Conservation (phyloP, 1,140 invertebrate genomes). For the Probaryconus sp. region DNA sequence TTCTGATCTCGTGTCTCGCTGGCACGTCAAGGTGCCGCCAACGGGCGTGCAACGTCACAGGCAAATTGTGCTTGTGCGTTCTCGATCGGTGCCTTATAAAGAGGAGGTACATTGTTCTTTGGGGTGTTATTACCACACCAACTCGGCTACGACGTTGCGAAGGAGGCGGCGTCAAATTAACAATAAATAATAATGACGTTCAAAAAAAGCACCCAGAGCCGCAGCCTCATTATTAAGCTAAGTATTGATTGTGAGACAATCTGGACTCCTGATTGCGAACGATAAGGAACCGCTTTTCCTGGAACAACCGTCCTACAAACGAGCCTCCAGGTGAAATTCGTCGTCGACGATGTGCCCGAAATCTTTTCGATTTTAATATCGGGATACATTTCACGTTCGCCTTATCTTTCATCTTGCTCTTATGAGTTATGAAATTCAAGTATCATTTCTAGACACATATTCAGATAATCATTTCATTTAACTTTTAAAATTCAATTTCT, state of each 20-base stretch:
- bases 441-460: no score
- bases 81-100: slow-evolving; percentile 22
- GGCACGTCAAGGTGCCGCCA: slow-evolving; percentile 10
- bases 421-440: no score
- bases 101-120: slow-evolving; percentile 60
- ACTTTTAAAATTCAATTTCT: no score
- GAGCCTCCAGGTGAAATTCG: slow-evolving; percentile 20
- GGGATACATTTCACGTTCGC: no score
- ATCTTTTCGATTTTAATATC: no score
- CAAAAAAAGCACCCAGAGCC: slow-evolving; percentile 60
- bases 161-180: slow-evolving; percentile 54
- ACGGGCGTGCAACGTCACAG: slow-evolving; percentile 32
- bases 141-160: slow-evolving; percentile 2
- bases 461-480: no score
- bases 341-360: no score
- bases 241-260: slow-evolving; percentile 66
- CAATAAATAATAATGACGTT: slow-evolving; percentile 71
- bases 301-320: slow-evolving; percentile 53
- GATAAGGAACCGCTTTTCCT: slow-evolving; percentile 64
- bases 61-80: slow-evolving; percentile 36
- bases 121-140: slow-evolving; percentile 58
- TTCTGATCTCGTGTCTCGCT: slow-evolving; percentile 4
- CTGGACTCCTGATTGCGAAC: slow-evolving; percentile 51
- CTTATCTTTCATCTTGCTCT: no score
- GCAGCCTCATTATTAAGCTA: slow-evolving; percentile 67